These are phyloP conservation scores for Cyrtodaria siliqua DNA, from an alignment of 2,888 invertebrate species.

Conservation along the genomic window DNA sequence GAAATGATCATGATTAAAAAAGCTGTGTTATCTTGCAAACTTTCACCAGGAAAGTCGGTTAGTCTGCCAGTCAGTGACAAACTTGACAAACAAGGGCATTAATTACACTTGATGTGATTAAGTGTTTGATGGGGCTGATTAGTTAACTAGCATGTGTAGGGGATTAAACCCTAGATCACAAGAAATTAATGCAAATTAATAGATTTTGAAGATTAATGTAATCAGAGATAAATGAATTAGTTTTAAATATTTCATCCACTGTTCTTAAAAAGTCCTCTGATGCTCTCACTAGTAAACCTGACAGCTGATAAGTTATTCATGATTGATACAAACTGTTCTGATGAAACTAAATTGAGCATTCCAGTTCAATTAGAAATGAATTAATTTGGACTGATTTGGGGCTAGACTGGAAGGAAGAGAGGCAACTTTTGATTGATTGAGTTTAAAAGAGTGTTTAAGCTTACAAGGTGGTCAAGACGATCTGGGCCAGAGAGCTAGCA, in stretches of 20 bases:
- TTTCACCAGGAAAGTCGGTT: background rate
- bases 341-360: constrained; percentile 53
- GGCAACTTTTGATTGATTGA: constrained; percentile 12
- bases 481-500: too few relatives aligned
- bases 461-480: background rate
- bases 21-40: too few relatives aligned
- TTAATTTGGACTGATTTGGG: constrained; percentile 49
- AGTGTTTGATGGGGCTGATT: constrained; percentile 3
- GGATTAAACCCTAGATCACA: constrained; percentile 36
- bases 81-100: background rate
- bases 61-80: background rate
- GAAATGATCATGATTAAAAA: too few relatives aligned
- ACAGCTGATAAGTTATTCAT: background rate
- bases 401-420: constrained; percentile 18
- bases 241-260: constrained; percentile 17
- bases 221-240: constrained; percentile 31
- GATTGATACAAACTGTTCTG: constrained; percentile 33
- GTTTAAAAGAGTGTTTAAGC: background rate
- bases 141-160: constrained; percentile 10
- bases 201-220: constrained; percentile 20
- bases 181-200: constrained; percentile 41
- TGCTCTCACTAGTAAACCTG: too few relatives aligned
- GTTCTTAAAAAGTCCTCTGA: too few relatives aligned
- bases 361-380: constrained; percentile 54
- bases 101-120: background rate